Percentiles rank a stretch among this genome's conserved stretches.
These are phyloP conservation scores for Varecia variegata DNA, from an alignment of 2,797 vertebrate genomes.

Conservation along the genomic window DNA sequence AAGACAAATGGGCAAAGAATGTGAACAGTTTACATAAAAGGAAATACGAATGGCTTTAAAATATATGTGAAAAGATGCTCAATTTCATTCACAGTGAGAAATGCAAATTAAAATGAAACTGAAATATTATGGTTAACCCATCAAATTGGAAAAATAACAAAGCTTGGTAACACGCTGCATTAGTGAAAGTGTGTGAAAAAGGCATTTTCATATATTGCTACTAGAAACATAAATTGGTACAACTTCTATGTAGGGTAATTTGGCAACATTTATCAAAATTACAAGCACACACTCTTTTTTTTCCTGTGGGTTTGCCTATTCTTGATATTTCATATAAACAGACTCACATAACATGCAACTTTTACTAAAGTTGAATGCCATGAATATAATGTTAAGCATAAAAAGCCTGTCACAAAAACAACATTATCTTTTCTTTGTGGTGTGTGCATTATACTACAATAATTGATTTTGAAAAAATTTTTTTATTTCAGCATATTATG, in stretches of 20 bases:
- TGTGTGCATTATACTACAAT: neutral
- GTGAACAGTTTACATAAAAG: neutral
- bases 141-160: neutral
- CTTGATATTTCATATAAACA: neutral
- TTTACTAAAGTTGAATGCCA: neutral
- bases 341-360: neutral
- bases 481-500: too few species aligned
- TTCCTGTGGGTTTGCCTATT: too few species aligned
- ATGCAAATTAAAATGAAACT: conserved; percentile 14
- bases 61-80: neutral
- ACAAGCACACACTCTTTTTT: neutral
- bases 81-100: neutral
- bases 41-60: neutral
- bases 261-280: neutral
- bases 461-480: neutral
- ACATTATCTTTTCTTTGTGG: neutral
- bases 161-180: neutral
- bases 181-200: neutral
- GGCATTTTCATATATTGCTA: neutral
- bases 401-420: neutral
- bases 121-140: neutral
- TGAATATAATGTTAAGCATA: neutral
- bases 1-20: conserved; percentile 3
- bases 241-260: neutral
- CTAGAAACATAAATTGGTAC: neutral